Percentiles rank a stretch among this genome's conserved stretches.
Conservation (phyloP, 2,888 invertebrate species). For the Thymelicus lineola region DNA sequence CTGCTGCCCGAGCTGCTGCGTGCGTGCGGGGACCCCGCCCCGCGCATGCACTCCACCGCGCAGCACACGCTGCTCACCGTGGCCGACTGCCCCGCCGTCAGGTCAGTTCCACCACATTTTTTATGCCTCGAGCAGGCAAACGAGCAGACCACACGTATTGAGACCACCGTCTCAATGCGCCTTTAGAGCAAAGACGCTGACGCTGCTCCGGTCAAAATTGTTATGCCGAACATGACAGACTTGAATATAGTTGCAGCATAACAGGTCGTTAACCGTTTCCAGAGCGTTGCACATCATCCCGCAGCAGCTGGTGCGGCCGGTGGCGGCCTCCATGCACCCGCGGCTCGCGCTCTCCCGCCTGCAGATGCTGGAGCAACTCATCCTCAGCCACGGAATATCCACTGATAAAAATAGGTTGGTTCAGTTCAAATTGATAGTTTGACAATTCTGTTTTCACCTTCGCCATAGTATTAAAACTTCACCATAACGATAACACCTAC, state of each 20-base stretch:
- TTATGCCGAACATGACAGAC: too few relatives aligned
- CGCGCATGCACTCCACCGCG: slow-evolving; percentile 93
- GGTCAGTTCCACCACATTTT: slow-evolving; percentile 62
- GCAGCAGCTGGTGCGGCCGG: slow-evolving; percentile 92
- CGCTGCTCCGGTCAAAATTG: too few relatives aligned
- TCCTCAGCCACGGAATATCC: slow-evolving; percentile 93
- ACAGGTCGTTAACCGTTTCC: slow-evolving; percentile 30
- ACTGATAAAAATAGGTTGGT: slow-evolving; percentile 92
- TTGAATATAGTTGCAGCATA: too few relatives aligned
- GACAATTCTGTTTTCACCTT: not conserved
- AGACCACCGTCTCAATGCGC: too few relatives aligned
- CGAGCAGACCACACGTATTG: too few relatives aligned
- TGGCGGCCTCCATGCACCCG: slow-evolving; percentile 94
- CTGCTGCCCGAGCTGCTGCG: slow-evolving; percentile 92
- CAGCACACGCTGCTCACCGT: slow-evolving; percentile 94
- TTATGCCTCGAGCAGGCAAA: too few relatives aligned
- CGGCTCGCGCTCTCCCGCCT: slow-evolving; percentile 93
- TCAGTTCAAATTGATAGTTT: not conserved
- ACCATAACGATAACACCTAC: too few relatives aligned
- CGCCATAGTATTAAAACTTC: not conserved
- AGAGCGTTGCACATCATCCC: slow-evolving; percentile 93
- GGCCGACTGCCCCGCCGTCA: slow-evolving; percentile 92
- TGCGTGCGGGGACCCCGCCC: slow-evolving; percentile 95
- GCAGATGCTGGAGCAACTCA: slow-evolving; percentile 95
- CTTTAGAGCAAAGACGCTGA: too few relatives aligned